Evolutionary conservation across 1,140 invertebrate genomes (phyloP).

Genomic region (Pentalonia nigronervosa): DNA sequence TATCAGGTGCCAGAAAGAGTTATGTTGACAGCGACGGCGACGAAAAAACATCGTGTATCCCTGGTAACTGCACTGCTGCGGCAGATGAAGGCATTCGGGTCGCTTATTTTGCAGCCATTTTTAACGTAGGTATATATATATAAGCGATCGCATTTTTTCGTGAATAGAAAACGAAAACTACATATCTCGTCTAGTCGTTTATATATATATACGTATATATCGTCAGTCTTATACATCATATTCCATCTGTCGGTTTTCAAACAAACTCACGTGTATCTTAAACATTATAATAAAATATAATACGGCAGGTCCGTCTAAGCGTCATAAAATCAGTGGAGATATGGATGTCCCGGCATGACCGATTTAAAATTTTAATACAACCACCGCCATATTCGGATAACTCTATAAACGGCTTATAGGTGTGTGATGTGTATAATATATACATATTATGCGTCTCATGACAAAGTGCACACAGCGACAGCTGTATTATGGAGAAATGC

Average conservation of each 20-base stretch:
- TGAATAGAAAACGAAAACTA: not conserved
- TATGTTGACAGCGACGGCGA: not conserved
- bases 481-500: not conserved
- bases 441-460: not conserved
- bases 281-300: too few species aligned
- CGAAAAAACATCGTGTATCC: not conserved
- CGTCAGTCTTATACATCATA: not conserved
- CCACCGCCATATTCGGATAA: not conserved
- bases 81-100: not conserved
- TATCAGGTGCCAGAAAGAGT: slow-evolving; percentile 45
- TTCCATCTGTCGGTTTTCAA: not conserved
- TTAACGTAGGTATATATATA: not conserved
- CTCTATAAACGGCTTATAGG: not conserved
- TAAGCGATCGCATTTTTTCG: not conserved
- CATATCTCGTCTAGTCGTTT: not conserved
- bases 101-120: not conserved
- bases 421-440: too few species aligned
- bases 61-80: not conserved
- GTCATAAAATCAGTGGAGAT: not conserved
- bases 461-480: not conserved
- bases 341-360: not conserved
- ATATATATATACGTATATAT: too few species aligned
- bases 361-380: not conserved
- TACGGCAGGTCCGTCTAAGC: too few species aligned
- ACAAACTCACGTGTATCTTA: too few species aligned